A percentile compares a stretch with the other conserved stretches of the same genome.
These are phyloP conservation scores for Tribolium castaneum DNA, from an alignment of 1,140 invertebrate genomes.

Conservation along the genomic window DNA sequence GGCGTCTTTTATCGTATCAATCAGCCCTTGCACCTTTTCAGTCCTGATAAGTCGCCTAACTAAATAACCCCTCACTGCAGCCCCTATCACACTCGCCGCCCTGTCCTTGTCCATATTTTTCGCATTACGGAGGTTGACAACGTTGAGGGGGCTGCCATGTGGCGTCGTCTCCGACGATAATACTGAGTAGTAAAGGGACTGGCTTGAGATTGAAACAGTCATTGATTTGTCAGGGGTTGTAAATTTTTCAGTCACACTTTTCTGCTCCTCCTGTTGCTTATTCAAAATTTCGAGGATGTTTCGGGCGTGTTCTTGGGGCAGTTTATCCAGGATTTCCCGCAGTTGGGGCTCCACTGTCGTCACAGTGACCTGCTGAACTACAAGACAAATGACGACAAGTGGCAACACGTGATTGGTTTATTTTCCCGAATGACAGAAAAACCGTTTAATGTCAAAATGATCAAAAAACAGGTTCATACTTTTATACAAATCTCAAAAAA, in stretches of 20 bases:
- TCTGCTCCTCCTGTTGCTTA: constrained; percentile 56
- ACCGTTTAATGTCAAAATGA: too few species aligned
- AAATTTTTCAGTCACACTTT: neutral
- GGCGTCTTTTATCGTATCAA: constrained; percentile 84
- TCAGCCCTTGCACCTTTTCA: constrained; percentile 81
- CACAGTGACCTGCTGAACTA: constrained; percentile 53
- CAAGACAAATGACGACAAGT: too few species aligned
- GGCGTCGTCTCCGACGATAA: neutral
- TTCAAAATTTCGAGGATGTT: constrained; percentile 63
- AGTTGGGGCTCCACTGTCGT: constrained; percentile 51
- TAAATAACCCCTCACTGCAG: constrained; percentile 82
- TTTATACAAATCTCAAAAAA: too few species aligned
- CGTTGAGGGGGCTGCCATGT: neutral
- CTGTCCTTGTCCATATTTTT: constrained; percentile 62
- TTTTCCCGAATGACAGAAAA: too few species aligned
- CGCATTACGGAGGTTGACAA: neutral
- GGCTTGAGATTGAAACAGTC: constrained; percentile 27
- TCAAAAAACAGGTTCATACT: too few species aligned
- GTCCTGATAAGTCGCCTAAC: constrained; percentile 82
- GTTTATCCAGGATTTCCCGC: constrained; percentile 52
- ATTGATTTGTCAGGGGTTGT: neutral
- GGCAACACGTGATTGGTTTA: too few species aligned
- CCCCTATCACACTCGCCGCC: constrained; percentile 77
- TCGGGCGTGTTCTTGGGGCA: constrained; percentile 61
- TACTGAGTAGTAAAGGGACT: constrained; percentile 25